Evolutionary conservation across 37 sponge, comb jelly and placozoan genomes (phyloP).

Genomic region (Agelas oroides): DNA sequence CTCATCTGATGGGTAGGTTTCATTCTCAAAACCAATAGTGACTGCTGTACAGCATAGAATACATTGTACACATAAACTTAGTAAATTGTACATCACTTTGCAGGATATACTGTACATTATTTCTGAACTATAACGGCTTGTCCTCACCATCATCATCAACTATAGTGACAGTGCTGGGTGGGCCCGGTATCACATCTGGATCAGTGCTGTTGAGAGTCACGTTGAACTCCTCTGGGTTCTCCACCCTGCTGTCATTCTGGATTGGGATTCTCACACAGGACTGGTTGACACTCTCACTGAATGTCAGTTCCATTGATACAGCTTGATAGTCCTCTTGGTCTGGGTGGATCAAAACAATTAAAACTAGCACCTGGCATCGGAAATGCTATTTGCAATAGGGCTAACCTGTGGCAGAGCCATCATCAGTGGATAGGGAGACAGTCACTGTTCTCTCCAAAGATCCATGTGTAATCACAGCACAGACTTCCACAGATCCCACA

Average conservation of each 20-base stretch:
- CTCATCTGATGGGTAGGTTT: not conserved
- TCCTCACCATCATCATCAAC: not conserved
- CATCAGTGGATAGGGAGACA: not conserved
- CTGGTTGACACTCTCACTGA: not conserved
- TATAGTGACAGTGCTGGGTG: not conserved
- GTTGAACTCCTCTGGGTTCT: not conserved
- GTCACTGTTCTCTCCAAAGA: constrained; percentile 1
- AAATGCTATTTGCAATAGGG: too few species aligned
- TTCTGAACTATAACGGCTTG: too few species aligned
- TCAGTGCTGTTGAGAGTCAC: not conserved
- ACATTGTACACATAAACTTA: too few species aligned
- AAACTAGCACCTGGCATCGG: too few species aligned
- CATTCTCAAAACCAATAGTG: constrained; percentile 1
- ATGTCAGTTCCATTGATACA: not conserved
- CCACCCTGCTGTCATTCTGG: not conserved
- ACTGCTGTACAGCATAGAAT: too few species aligned
- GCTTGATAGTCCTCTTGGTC: not conserved
- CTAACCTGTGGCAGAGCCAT: not conserved
- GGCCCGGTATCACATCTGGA: not conserved
- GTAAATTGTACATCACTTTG: too few species aligned
- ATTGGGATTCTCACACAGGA: constrained; percentile 12
- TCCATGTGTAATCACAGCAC: not conserved
- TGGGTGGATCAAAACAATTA: too few species aligned
- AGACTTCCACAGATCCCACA: constrained; percentile 3
- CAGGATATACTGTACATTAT: too few species aligned